phyloP scores from a whole-genome alignment of 2,888 invertebrate genomes.

The Oconnorella tubifera region DNA sequence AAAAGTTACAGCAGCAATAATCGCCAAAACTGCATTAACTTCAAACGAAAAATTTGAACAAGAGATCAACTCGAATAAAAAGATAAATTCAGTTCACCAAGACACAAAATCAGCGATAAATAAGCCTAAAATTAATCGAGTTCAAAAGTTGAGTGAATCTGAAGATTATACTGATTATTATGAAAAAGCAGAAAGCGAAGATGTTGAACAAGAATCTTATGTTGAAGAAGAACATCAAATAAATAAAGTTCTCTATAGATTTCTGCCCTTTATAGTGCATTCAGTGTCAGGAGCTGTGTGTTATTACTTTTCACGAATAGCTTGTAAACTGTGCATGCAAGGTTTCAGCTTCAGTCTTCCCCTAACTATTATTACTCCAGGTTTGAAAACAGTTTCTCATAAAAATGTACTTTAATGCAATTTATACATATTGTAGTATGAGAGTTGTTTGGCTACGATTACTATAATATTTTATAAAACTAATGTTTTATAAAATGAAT shows the following conservation, averaged over 20 bases:
- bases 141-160: background rate
- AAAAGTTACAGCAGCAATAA: background rate
- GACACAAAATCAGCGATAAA: background rate
- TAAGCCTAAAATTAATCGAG: too few species aligned
- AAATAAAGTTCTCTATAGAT: constrained; percentile 26
- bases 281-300: constrained; percentile 51
- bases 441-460: too few species aligned
- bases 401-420: too few species aligned
- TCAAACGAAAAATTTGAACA: background rate
- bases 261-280: constrained; percentile 43
- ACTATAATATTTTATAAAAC: too few species aligned
- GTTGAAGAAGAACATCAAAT: constrained; percentile 9
- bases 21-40: background rate
- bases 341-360: constrained; percentile 57
- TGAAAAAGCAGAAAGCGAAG: background rate
- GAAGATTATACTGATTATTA: background rate
- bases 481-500: too few species aligned
- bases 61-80: background rate
- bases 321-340: constrained; percentile 60
- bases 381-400: constrained; percentile 48
- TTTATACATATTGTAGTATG: too few species aligned
- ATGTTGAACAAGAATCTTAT: background rate
- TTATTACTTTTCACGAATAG: constrained; percentile 59
- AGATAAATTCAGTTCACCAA: background rate
- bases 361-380: constrained; percentile 45